phyloP scores from a whole-genome alignment of 2,888 invertebrate species.

The Bruchidius siliquastri region DNA sequence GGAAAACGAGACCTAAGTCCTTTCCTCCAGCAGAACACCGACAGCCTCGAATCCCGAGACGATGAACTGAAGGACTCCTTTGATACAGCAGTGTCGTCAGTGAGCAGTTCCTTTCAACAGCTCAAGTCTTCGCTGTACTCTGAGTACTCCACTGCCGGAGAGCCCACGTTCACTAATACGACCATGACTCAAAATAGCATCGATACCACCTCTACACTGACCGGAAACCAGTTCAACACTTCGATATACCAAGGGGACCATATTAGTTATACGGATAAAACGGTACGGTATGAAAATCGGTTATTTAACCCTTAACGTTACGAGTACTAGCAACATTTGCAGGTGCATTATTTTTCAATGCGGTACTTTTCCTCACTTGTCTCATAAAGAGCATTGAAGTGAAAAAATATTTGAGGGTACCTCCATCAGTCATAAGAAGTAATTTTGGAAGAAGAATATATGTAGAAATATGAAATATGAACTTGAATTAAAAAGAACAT shows the following conservation, averaged over 20 bases:
- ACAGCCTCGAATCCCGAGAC: constrained; percentile 53
- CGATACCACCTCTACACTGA: constrained; percentile 12
- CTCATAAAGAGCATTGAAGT: too few species aligned
- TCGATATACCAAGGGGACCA: constrained; percentile 24
- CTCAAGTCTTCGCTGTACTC: constrained; percentile 34
- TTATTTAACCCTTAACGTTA: too few species aligned
- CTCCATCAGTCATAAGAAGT: too few species aligned
- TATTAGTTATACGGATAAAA: not conserved
- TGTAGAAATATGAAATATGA: too few species aligned
- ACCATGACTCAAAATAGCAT: constrained; percentile 22
- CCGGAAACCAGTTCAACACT: constrained; percentile 16
- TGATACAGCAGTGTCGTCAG: constrained; percentile 52
- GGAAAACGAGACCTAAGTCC: constrained; percentile 40
- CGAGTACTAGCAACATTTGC: too few species aligned
- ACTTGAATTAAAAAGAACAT: too few species aligned
- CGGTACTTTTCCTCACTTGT: too few species aligned
- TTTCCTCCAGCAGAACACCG: constrained; percentile 45
- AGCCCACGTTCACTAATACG: constrained; percentile 7
- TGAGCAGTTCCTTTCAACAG: constrained; percentile 44
- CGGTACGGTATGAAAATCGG: not conserved
- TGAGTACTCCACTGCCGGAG: constrained; percentile 28
- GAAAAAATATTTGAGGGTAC: too few species aligned
- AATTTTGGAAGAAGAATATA: too few species aligned
- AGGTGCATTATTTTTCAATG: too few species aligned
- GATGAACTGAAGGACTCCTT: constrained; percentile 55